A percentile compares a stretch with the other conserved stretches of the same genome.
phyloP scores from a whole-genome alignment of 1,140 invertebrate genomes.

The Orius insidiosus region DNA sequence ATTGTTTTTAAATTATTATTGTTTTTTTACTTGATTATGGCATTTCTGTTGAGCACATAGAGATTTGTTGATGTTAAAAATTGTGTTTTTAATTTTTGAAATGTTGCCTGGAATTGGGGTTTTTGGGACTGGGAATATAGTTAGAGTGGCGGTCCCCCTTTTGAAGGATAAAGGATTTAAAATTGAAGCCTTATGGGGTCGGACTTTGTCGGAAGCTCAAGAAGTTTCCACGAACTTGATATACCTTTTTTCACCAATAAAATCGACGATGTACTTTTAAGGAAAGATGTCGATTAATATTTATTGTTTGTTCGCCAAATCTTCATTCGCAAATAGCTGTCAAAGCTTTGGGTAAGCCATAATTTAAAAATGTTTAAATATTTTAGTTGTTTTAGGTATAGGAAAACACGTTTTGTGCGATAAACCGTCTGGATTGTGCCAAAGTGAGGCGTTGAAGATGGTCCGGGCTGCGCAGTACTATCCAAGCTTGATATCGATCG shows the following conservation, averaged over 20 bases:
- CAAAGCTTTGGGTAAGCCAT: constrained; percentile 54
- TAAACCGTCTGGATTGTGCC: constrained; percentile 75
- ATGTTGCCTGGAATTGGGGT: constrained; percentile 85
- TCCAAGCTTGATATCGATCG: constrained; percentile 79
- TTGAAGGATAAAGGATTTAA: constrained; percentile 76
- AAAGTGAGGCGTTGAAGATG: constrained; percentile 85
- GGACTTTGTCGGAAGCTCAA: constrained; percentile 64
- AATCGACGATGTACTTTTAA: constrained; percentile 82
- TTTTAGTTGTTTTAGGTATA: constrained; percentile 39
- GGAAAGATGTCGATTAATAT: constrained; percentile 88
- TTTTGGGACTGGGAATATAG: constrained; percentile 79
- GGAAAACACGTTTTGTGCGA: constrained; percentile 95
- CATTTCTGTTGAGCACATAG: too few relatives aligned
- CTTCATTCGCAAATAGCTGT: constrained; percentile 90
- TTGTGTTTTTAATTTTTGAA: constrained; percentile 11
- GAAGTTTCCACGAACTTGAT: constrained; percentile 57
- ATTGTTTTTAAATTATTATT: too few relatives aligned
- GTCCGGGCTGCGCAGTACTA: constrained; percentile 82
- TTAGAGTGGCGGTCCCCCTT: constrained; percentile 77
- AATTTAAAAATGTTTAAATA: too few relatives aligned
- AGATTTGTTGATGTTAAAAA: too few relatives aligned
- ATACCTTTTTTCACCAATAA: constrained; percentile 84
- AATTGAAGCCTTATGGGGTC: constrained; percentile 83
- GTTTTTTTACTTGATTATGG: too few relatives aligned
- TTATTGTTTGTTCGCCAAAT: constrained; percentile 86